Evolutionary conservation across 2,797 vertebrate genomes (phyloP).

Genomic region (Halcyon badia): DNA sequence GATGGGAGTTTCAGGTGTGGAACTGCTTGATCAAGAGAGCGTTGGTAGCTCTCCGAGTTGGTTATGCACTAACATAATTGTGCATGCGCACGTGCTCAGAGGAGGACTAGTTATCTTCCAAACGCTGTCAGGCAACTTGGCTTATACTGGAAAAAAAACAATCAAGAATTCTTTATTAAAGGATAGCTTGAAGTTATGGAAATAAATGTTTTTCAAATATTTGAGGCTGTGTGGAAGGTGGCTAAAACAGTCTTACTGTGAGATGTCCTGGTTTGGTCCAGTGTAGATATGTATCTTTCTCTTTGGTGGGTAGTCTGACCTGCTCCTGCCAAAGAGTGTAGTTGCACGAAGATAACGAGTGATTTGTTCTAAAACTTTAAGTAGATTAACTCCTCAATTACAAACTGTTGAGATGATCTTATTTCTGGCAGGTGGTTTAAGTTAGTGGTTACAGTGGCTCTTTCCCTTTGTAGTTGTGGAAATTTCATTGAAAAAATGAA

Average conservation of each 20-base stretch:
- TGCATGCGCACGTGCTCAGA: not conserved
- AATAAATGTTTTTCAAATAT: not conserved
- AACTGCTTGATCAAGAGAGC: not conserved
- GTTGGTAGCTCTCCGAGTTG: not conserved
- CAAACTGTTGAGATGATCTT: constrained; percentile 14
- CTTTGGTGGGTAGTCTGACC: not conserved
- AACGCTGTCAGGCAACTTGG: not conserved
- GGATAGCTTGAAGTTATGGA: not conserved
- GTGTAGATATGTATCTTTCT: not conserved
- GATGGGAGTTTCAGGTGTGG: not conserved
- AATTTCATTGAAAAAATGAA: not conserved
- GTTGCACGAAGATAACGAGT: not conserved
- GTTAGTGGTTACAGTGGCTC: not conserved
- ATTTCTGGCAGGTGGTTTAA: not conserved
- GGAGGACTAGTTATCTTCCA: not conserved
- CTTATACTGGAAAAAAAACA: not conserved
- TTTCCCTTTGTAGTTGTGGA: not conserved
- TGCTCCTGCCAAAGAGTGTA: not conserved
- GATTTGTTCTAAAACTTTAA: constrained; percentile 23
- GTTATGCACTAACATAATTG: not conserved
- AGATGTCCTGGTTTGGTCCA: not conserved
- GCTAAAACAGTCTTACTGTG: not conserved
- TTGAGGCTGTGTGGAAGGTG: not conserved
- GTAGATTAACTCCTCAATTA: constrained; percentile 14
- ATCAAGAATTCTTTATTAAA: not conserved